Evolutionary conservation across 2,797 vertebrate genomes (phyloP).

Genomic region (Ispidina lecontei): DNA sequence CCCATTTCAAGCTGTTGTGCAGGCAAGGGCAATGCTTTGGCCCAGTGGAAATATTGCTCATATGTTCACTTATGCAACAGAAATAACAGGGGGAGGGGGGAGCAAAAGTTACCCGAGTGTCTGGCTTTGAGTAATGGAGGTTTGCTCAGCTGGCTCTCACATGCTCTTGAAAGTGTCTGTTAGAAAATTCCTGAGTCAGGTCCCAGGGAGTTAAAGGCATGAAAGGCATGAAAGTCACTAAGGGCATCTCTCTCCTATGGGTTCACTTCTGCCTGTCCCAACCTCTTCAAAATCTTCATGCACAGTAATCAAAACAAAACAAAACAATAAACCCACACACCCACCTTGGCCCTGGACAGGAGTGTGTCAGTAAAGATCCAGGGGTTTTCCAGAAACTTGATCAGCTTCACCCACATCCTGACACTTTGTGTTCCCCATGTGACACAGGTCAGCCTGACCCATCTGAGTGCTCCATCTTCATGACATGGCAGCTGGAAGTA

Average conservation of each 20-base stretch:
- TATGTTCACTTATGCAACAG: conserved; percentile 2
- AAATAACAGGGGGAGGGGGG: neutral
- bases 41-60: neutral
- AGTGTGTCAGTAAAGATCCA: neutral
- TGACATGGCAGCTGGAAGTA: neutral
- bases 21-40: neutral
- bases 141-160: conserved; percentile 36
- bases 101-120: neutral
- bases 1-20: neutral
- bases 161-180: conserved; percentile 29
- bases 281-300: neutral
- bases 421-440: accelerated
- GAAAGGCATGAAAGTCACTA: conserved; percentile 47
- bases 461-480: neutral
- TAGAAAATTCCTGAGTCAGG: conserved; percentile 56
- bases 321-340: too few relatives aligned
- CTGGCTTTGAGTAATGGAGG: conserved; percentile 2
- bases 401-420: neutral
- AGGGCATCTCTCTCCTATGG: neutral
- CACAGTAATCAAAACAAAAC: neutral
- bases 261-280: neutral
- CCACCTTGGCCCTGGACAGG: neutral
- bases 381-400: neutral
- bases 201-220: conserved; percentile 37
- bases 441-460: neutral